phyloP scores from a whole-genome alignment of 2,113 vertebrate species.

The Bothrops jararaca region DNA sequence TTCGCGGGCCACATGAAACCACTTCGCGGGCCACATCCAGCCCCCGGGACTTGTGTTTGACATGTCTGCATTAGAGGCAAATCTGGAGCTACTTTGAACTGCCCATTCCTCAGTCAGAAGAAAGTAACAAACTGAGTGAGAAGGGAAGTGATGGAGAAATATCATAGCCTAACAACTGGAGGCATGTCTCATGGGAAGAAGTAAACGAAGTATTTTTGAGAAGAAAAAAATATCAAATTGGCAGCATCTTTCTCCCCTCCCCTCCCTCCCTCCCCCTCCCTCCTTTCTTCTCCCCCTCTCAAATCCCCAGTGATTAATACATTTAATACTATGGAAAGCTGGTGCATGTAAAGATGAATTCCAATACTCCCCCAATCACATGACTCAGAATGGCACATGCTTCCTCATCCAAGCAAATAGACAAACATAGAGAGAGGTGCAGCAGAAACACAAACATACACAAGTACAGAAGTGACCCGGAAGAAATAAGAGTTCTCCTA shows the following conservation, averaged over 20 bases:
- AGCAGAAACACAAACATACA: not conserved
- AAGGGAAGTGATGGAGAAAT: not conserved
- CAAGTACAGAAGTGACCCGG: not conserved
- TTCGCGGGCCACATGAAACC: too few species aligned
- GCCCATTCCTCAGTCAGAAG: not conserved
- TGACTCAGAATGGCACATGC: not conserved
- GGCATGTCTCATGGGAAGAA: not conserved
- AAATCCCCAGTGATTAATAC: too few species aligned
- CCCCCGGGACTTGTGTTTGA: too few species aligned
- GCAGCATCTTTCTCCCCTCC: not conserved
- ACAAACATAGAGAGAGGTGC: not conserved
- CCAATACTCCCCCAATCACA: not conserved
- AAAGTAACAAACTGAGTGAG: not conserved
- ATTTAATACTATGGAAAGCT: too few species aligned
- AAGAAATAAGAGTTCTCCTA: not conserved
- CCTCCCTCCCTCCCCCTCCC: too few species aligned
- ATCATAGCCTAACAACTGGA: not conserved
- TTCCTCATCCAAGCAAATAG: not conserved
- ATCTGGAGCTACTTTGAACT: not conserved
- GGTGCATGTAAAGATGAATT: too few species aligned
- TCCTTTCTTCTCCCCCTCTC: too few species aligned
- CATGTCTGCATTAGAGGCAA: not conserved
- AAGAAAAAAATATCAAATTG: not conserved
- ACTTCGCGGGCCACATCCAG: too few species aligned
- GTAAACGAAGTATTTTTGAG: not conserved